Evolutionary conservation across 2,888 invertebrate genomes (phyloP).

Genomic region (Nudaria mundana): DNA sequence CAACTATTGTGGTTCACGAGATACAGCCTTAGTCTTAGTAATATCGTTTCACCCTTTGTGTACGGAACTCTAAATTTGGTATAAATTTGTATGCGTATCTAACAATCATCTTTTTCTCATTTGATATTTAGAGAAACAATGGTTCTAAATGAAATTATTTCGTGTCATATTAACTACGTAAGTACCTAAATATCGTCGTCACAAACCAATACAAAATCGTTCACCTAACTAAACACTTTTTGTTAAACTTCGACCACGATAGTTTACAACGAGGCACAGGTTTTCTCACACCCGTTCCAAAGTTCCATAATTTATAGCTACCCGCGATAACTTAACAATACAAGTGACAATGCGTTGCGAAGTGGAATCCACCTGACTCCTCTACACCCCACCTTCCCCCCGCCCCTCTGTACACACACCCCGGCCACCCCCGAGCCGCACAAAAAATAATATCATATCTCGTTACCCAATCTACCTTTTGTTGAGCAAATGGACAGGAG

Average conservation of each 20-base stretch:
- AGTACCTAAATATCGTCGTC: too few relatives aligned
- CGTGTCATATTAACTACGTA: too few relatives aligned
- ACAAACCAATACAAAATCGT: conserved; percentile 9
- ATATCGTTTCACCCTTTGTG: too few relatives aligned
- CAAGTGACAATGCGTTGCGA: conserved; percentile 39
- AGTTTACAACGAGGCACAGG: conserved; percentile 1
- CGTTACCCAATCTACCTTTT: conserved; percentile 66
- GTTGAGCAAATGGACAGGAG: conserved; percentile 35
- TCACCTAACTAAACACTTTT: conserved; percentile 28
- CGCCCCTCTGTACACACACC: conserved; percentile 13
- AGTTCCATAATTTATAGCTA: conserved; percentile 32
- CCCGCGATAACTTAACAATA: conserved; percentile 35
- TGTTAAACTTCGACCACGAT: not conserved
- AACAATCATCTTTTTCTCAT: too few relatives aligned
- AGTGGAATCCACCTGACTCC: conserved; percentile 60
- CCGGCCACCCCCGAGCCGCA: conserved; percentile 27
- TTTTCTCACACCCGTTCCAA: conserved; percentile 29
- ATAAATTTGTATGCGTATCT: too few relatives aligned
- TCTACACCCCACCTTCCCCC: conserved; percentile 18
- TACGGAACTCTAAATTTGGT: too few relatives aligned
- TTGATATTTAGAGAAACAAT: too few relatives aligned
- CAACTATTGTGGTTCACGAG: too few relatives aligned
- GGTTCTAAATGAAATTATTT: too few relatives aligned
- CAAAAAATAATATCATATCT: conserved; percentile 72
- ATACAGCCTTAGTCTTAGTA: too few relatives aligned